Percentiles rank a stretch among this genome's conserved stretches.
phyloP scores from a whole-genome alignment of 2,888 invertebrate genomes.

The Coenonympha arcania region DNA sequence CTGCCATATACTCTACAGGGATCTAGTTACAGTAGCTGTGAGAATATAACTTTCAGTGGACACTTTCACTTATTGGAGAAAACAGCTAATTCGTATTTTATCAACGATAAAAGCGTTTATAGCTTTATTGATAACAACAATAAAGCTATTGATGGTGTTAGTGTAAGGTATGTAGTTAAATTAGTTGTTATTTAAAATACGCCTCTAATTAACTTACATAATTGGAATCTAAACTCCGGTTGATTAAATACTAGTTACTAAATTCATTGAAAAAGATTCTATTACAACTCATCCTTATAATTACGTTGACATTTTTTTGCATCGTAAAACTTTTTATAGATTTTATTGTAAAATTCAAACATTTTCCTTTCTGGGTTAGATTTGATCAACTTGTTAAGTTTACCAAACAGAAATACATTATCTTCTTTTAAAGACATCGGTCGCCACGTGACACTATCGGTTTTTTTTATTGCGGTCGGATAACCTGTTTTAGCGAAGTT shows the following conservation, averaged over 20 bases:
- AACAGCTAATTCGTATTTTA: slow-evolving; percentile 60
- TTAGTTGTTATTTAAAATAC: not conserved
- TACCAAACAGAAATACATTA: slow-evolving; percentile 44
- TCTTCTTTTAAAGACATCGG: slow-evolving; percentile 41
- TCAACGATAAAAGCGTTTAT: slow-evolving; percentile 40
- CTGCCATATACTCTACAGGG: slow-evolving; percentile 56
- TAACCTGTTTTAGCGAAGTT: slow-evolving; percentile 66
- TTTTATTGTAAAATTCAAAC: slow-evolving; percentile 53
- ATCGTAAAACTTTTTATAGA: slow-evolving; percentile 49
- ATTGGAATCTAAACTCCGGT: too few species aligned
- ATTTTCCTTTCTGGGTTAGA: slow-evolving; percentile 42
- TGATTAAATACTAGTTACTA: too few species aligned
- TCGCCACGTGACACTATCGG: slow-evolving; percentile 44
- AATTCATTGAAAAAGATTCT: not conserved
- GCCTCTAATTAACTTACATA: too few species aligned
- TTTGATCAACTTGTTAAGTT: slow-evolving; percentile 37
- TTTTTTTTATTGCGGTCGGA: slow-evolving; percentile 42
- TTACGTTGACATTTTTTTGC: slow-evolving; percentile 35
- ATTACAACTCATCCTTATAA: slow-evolving; percentile 48
- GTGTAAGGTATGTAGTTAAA: slow-evolving; percentile 51
- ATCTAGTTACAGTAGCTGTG: slow-evolving; percentile 38
- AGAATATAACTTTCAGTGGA: slow-evolving; percentile 37
- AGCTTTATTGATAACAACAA: slow-evolving; percentile 60
- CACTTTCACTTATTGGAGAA: slow-evolving; percentile 45
- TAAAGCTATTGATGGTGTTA: slow-evolving; percentile 58